phyloP scores from a whole-genome alignment of 2,888 invertebrate species.

The Oligia latruncula region DNA sequence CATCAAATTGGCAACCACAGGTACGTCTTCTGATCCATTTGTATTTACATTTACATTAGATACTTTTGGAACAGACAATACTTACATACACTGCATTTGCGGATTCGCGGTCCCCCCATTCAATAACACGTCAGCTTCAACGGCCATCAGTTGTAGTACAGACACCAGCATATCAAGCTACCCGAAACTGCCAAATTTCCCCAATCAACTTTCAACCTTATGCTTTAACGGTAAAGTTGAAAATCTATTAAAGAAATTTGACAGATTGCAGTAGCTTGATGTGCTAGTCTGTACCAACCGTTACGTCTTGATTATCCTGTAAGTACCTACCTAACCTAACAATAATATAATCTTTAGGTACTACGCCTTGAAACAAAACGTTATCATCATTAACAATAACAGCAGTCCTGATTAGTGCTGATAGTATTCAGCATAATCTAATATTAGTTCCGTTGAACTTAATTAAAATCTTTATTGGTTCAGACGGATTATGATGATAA shows the following conservation, averaged over 20 bases:
- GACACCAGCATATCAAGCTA: too few species aligned
- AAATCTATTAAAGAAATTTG: too few species aligned
- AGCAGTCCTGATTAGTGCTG: conserved; percentile 6
- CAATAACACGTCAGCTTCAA: not conserved
- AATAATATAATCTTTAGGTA: not conserved
- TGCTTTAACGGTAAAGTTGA: too few species aligned
- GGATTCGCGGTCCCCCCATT: not conserved
- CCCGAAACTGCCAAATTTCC: too few species aligned
- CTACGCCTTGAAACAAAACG: conserved; percentile 12
- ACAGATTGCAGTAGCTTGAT: too few species aligned
- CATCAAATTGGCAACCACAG: too few species aligned
- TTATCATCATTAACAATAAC: conserved; percentile 29
- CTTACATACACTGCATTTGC: too few species aligned
- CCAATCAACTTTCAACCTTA: too few species aligned
- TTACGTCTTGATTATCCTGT: not conserved
- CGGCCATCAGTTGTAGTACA: not conserved
- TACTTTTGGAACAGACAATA: not conserved
- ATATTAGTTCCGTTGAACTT: conserved; percentile 17
- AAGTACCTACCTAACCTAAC: not conserved
- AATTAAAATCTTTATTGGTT: conserved; percentile 12
- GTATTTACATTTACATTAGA: not conserved
- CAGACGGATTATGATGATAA: conserved; percentile 30
- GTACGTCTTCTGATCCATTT: not conserved
- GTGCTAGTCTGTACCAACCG: not conserved
- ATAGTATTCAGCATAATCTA: conserved; percentile 2